phyloP scores from a whole-genome alignment of 2,888 invertebrate species.

The Aspidapion aeneum region DNA sequence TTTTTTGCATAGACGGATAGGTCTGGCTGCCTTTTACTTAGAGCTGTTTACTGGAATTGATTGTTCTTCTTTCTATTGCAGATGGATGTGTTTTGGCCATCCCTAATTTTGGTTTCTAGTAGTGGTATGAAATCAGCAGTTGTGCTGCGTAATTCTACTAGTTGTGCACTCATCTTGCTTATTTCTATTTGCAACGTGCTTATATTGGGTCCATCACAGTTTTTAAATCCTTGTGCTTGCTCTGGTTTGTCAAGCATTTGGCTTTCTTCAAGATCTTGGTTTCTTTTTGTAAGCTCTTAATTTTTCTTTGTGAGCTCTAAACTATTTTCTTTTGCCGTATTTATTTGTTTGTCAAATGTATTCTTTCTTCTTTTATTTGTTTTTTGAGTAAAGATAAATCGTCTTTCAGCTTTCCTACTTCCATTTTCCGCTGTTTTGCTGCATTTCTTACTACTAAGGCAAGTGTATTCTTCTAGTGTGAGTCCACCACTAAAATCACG shows the following conservation, averaged over 20 bases:
- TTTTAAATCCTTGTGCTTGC: not conserved
- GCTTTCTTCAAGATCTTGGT: not conserved
- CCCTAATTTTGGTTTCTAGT: not conserved
- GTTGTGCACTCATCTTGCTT: not conserved
- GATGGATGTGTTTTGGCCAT: no score
- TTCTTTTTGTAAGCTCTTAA: no score
- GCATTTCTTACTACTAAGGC: no score
- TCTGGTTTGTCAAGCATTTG: not conserved
- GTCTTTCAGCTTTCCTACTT: no score
- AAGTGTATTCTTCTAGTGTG: no score
- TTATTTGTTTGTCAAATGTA: no score
- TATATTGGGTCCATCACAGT: not conserved
- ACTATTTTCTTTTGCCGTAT: not conserved
- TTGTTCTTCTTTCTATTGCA: not conserved
- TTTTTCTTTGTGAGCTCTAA: not conserved
- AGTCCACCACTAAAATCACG: no score
- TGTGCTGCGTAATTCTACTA: not conserved
- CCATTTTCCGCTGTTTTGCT: no score
- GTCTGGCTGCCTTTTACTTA: no score
- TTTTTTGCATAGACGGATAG: not conserved
- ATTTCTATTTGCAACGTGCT: not conserved
- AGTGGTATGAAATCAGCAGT: not conserved
- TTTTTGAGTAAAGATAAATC: no score
- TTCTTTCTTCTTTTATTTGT: no score
- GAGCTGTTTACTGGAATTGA: no score